Percentiles rank a stretch among this genome's conserved stretches.
phyloP scores from a whole-genome alignment of 53 echinoderm and acorn worm species.

The Antedon mediterranea region DNA sequence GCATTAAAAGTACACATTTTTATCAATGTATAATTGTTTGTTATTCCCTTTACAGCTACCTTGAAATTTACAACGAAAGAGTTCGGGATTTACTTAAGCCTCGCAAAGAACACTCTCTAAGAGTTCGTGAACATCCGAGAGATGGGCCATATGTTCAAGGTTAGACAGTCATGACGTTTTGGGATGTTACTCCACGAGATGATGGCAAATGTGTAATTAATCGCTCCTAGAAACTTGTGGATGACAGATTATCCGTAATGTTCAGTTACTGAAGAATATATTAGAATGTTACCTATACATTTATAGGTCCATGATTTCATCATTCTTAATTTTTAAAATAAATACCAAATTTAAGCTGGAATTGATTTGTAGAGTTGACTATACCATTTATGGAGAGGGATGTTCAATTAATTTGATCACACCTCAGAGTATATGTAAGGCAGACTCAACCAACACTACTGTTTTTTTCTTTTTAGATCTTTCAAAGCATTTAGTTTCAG shows the following conservation, averaged over 20 bases:
- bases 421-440: background rate
- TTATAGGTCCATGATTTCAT: background rate
- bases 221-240: too few species aligned
- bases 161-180: conserved; percentile 12
- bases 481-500: conserved; percentile 79
- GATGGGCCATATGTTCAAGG: conserved; percentile 98
- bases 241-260: too few species aligned
- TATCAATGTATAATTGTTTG: too few species aligned
- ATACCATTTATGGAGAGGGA: too few species aligned
- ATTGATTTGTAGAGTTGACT: too few species aligned
- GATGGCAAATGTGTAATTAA: too few species aligned
- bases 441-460: too few species aligned
- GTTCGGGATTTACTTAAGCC: conserved; percentile 51
- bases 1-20: too few species aligned
- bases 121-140: conserved; percentile 74
- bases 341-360: too few species aligned
- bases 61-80: conserved; percentile 66
- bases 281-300: too few species aligned
- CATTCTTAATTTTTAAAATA: too few species aligned
- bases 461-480: conserved; percentile 34
- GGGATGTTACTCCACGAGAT: too few species aligned
- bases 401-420: background rate
- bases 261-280: background rate
- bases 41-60: conserved; percentile 29
- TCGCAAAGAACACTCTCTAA: conserved; percentile 55